phyloP scores from a whole-genome alignment of 1,140 invertebrate species.

The Schlechtendalia chinensis region DNA sequence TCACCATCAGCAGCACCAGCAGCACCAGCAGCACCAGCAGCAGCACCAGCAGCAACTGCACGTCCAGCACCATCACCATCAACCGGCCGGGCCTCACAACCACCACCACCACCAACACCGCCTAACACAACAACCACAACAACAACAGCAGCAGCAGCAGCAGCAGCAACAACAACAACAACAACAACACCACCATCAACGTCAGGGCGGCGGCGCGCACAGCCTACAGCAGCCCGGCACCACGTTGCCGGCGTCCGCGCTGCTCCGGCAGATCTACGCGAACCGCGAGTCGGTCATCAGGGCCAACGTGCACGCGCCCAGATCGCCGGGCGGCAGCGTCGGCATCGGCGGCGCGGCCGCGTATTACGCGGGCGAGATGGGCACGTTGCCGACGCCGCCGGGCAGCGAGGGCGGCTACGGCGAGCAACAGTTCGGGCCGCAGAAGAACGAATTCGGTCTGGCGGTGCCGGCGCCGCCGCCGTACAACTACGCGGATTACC shows the following conservation, averaged over 20 bases:
- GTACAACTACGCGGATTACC: conserved; percentile 74
- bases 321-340: conserved; percentile 59
- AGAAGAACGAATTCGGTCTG: conserved; percentile 62
- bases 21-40: conserved; percentile 62
- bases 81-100: conserved; percentile 68
- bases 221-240: conserved; percentile 68
- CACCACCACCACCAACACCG: conserved; percentile 82
- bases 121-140: conserved; percentile 79
- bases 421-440: conserved; percentile 64
- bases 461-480: conserved; percentile 63
- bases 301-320: conserved; percentile 77
- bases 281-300: conserved; percentile 92
- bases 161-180: conserved; percentile 72
- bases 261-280: conserved; percentile 85
- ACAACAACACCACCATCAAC: conserved; percentile 70
- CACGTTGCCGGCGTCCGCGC: conserved; percentile 75
- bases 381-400: conserved; percentile 81
- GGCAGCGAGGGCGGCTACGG: conserved; percentile 78
- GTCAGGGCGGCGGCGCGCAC: conserved; percentile 66
- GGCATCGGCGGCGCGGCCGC: conserved; percentile 55
- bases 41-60: conserved; percentile 66
- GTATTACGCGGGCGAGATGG: conserved; percentile 56
- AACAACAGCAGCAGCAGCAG: conserved; percentile 83
- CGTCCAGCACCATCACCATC: conserved; percentile 68
- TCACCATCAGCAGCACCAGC: conserved; percentile 55